A percentile compares a stretch with the other conserved stretches of the same genome.
phyloP scores from a whole-genome alignment of 2,113 vertebrate genomes.

The Amblyopsis rosae region DNA sequence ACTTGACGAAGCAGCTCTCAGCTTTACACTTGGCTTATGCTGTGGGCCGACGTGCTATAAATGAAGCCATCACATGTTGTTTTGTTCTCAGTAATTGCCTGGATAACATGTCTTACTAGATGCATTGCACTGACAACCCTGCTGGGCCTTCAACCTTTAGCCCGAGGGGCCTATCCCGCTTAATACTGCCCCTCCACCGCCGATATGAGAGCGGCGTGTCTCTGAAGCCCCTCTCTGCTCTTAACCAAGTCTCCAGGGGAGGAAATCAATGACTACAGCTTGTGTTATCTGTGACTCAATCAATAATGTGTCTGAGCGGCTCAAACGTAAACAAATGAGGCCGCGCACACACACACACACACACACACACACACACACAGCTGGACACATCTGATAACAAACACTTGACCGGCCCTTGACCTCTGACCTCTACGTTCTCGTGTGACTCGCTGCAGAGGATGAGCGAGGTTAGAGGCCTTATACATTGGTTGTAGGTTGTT shows the following conservation, averaged over 20 bases:
- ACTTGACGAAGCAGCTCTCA: too few relatives aligned
- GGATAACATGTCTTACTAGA: neutral
- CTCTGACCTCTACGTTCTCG: constrained; percentile 32
- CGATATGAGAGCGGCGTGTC: neutral
- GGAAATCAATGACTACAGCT: constrained; percentile 41
- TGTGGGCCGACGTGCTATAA: too few relatives aligned
- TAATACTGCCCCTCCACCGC: constrained; percentile 17
- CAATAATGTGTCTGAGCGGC: constrained; percentile 24
- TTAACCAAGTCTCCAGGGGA: neutral
- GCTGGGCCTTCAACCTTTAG: constrained; percentile 11
- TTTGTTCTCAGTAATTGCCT: too few relatives aligned
- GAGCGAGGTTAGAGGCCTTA: neutral
- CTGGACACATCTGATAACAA: constrained; percentile 51
- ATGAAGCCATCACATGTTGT: neutral
- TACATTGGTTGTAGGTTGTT: neutral
- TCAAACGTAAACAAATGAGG: constrained; percentile 16
- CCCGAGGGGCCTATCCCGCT: constrained; percentile 7
- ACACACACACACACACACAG: constrained; percentile 20
- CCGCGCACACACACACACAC: constrained; percentile 6
- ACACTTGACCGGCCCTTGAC: constrained; percentile 14
- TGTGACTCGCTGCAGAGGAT: constrained; percentile 18
- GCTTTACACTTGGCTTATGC: too few relatives aligned
- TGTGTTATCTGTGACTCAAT: constrained; percentile 34
- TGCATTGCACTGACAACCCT: neutral
- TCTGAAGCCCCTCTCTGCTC: constrained; percentile 2